Percentiles rank a stretch among this genome's conserved stretches.
Evolutionary conservation across 2,888 invertebrate species (phyloP).

Genomic region (Leuctra nigra): DNA sequence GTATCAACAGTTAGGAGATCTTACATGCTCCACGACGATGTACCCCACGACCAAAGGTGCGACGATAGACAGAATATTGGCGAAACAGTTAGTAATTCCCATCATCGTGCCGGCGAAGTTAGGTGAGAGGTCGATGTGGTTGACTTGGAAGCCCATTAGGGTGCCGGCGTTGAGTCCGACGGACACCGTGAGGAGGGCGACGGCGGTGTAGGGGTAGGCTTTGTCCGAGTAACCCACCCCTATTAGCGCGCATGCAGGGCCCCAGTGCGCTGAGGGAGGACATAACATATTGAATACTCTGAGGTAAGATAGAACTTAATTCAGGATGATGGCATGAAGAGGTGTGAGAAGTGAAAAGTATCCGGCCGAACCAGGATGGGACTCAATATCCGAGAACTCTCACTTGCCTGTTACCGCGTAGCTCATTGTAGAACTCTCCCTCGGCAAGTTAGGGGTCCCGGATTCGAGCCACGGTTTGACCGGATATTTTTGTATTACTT

Average conservation of each 20-base stretch:
- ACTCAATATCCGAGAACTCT: too few relatives aligned
- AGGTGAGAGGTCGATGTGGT: constrained; percentile 79
- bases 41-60: constrained; percentile 67
- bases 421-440: too few relatives aligned
- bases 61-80: constrained; percentile 70
- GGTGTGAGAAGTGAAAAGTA: too few relatives aligned
- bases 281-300: too few relatives aligned
- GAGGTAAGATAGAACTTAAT: too few relatives aligned
- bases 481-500: too few relatives aligned
- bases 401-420: too few relatives aligned
- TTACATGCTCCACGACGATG: constrained; percentile 53
- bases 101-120: constrained; percentile 77
- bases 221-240: constrained; percentile 48
- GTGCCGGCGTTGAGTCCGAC: constrained; percentile 70
- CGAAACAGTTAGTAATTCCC: constrained; percentile 78
- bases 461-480: too few relatives aligned
- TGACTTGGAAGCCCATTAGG: constrained; percentile 67
- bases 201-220: constrained; percentile 52
- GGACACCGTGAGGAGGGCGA: constrained; percentile 59
- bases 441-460: too few relatives aligned
- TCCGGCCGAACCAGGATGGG: too few relatives aligned
- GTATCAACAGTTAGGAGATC: too few relatives aligned
- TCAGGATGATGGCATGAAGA: too few relatives aligned
- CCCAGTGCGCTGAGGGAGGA: constrained; percentile 44
- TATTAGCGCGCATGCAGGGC: constrained; percentile 62